Evolutionary conservation across 1,140 invertebrate genomes (phyloP).

Genomic region (Propsilocerus akamusi): DNA sequence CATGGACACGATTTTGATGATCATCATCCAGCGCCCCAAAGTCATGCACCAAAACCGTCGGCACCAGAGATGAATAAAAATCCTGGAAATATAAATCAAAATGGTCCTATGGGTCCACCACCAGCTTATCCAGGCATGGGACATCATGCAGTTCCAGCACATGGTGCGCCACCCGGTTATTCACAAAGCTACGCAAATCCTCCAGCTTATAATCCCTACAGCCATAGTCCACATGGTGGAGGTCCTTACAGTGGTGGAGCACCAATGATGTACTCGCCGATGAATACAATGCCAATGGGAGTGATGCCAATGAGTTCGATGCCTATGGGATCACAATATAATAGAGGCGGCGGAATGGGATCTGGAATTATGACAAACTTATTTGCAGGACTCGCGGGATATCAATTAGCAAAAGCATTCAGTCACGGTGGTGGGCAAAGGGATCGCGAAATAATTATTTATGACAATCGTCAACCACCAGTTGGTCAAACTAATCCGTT

Average conservation of each 20-base stretch:
- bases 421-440: neutral
- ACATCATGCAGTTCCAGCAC: neutral
- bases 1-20: neutral
- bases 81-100: neutral
- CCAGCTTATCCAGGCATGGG: neutral
- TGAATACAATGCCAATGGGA: too few relatives aligned
- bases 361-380: neutral
- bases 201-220: neutral
- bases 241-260: neutral
- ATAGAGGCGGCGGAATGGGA: neutral
- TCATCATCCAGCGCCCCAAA: neutral
- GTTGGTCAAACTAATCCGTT: neutral
- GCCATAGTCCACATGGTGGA: neutral
- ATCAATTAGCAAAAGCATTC: conserved; percentile 1
- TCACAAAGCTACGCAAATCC: neutral
- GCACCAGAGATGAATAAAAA: neutral
- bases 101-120: neutral
- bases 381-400: neutral
- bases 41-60: too few relatives aligned
- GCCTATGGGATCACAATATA: neutral
- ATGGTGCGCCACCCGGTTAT: neutral
- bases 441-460: neutral
- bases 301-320: too few relatives aligned
- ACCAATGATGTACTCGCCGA: neutral
- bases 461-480: neutral